Conservation (phyloP, 2,797 vertebrate genomes). For the Cossypha polioptera region DNA sequence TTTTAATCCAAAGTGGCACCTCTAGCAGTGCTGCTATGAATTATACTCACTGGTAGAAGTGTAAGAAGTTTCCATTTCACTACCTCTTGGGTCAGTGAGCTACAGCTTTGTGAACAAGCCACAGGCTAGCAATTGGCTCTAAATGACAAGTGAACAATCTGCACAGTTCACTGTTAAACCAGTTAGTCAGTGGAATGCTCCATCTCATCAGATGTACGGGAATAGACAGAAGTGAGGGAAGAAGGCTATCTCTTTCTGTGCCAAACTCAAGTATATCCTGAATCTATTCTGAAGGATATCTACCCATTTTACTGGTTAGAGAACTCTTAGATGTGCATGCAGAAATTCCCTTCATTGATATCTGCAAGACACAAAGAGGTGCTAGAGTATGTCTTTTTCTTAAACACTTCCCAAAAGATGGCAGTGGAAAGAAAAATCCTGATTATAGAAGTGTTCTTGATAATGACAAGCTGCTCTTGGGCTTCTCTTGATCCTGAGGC, state of each 20-base stretch:
- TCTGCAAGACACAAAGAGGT: neutral
- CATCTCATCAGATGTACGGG: neutral
- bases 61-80: neutral
- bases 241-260: neutral
- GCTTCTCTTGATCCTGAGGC: neutral
- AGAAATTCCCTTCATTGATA: neutral
- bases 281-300: neutral
- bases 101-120: neutral
- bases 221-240: neutral
- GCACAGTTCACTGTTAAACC: neutral
- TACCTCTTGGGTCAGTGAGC: neutral
- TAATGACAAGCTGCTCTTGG: neutral
- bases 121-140: neutral
- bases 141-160: neutral
- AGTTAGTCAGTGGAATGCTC: neutral
- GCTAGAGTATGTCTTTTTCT: neutral
- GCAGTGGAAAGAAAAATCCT: neutral
- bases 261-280: neutral
- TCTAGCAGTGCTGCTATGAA: neutral
- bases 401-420: neutral
- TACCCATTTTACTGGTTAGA: neutral
- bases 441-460: neutral
- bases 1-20: neutral
- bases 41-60: neutral
- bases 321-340: neutral